Conservation (phyloP, 1,140 invertebrate genomes). For the Lasioglossum albipes region DNA sequence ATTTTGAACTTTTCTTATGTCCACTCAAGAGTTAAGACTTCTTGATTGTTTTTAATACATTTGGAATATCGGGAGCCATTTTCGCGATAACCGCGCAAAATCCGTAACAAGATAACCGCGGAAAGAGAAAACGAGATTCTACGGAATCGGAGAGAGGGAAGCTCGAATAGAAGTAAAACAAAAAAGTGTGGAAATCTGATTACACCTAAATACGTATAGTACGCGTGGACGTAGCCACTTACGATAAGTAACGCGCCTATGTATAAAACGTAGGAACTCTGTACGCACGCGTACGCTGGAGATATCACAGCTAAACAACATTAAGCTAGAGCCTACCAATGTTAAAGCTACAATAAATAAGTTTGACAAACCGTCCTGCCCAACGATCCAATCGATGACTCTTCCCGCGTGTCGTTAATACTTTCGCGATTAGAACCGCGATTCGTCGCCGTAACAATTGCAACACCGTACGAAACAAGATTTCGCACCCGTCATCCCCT, state of each 20-base stretch:
- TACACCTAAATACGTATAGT: conserved; percentile 49
- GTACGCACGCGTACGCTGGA: conserved; percentile 73
- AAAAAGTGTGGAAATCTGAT: conserved; percentile 6
- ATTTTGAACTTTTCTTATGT: no score
- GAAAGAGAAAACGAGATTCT: conserved; percentile 55
- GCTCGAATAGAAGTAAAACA: neutral
- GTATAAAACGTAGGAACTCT: conserved; percentile 75
- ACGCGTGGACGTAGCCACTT: conserved; percentile 37
- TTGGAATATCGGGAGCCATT: no score
- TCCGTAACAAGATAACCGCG: conserved; percentile 12
- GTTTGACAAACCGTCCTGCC: conserved; percentile 31
- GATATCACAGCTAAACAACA: conserved; percentile 77
- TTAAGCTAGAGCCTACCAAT: conserved; percentile 66
- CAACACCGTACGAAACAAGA: neutral
- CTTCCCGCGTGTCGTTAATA: neutral
- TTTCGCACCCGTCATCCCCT: neutral
- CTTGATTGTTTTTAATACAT: no score
- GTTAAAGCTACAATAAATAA: conserved; percentile 74
- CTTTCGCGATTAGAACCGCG: conserved; percentile 6
- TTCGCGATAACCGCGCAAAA: no score
- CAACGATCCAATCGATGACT: conserved; percentile 37
- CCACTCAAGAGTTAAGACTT: no score
- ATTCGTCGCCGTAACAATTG: conserved; percentile 2
- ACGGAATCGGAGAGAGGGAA: conserved; percentile 8
- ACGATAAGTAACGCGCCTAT: conserved; percentile 49